These are phyloP conservation scores for Sebastes vulpes DNA, from an alignment of 2,797 vertebrate species.

Conservation along the genomic window DNA sequence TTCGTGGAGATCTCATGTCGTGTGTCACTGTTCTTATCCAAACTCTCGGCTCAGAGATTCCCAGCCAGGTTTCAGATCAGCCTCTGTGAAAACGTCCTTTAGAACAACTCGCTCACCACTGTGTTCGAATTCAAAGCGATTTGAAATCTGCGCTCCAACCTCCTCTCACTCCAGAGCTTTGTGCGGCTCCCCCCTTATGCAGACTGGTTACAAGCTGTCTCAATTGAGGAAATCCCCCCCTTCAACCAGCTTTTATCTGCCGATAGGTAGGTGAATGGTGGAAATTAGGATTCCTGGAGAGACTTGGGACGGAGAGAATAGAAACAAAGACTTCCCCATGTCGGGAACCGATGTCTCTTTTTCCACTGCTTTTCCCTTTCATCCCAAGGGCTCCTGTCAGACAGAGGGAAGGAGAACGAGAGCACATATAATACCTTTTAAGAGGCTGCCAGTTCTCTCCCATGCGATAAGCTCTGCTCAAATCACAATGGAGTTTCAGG, in stretches of 20 bases:
- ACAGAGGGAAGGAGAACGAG: conserved; percentile 83
- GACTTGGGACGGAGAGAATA: conserved; percentile 85
- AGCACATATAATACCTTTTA: conserved; percentile 87
- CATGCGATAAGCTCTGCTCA: conserved; percentile 86
- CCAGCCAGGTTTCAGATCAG: conserved; percentile 74
- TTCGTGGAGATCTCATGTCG: conserved; percentile 43
- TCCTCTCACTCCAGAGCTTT: conserved; percentile 82
- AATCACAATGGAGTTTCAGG: conserved; percentile 84
- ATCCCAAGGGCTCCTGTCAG: conserved; percentile 84
- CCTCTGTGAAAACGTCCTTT: conserved; percentile 73
- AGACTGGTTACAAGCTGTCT: conserved; percentile 86
- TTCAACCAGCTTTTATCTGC: conserved; percentile 86
- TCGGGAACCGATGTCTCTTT: conserved; percentile 86
- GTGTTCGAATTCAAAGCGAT: conserved; percentile 80
- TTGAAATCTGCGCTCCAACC: conserved; percentile 81
- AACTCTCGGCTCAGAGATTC: conserved; percentile 61
- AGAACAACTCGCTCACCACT: conserved; percentile 70
- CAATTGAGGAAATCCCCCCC: conserved; percentile 84
- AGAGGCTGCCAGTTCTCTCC: conserved; percentile 86
- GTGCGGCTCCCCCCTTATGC: conserved; percentile 69
- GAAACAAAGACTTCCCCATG: conserved; percentile 87
- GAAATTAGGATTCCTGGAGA: conserved; percentile 88
- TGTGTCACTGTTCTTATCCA: conserved; percentile 67
- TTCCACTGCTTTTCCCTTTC: conserved; percentile 83
- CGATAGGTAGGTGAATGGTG: conserved; percentile 86